Percentiles rank a stretch among this genome's conserved stretches.
Conservation (phyloP, 2,113 vertebrate genomes). For the Gallinago media region DNA sequence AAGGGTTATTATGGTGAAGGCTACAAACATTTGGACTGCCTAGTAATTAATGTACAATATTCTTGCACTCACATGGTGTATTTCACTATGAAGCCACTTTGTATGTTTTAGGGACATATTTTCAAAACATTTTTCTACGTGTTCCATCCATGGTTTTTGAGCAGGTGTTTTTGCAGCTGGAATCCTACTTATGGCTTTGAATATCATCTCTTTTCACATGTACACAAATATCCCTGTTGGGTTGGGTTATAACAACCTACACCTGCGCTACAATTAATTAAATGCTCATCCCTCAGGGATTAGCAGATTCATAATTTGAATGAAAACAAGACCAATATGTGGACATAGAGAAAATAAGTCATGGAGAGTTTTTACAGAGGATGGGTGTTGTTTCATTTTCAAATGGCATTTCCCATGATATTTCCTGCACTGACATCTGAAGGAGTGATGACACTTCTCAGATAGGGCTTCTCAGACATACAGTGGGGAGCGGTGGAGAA, state of each 20-base stretch:
- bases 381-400: neutral
- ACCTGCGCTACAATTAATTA: neutral
- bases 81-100: neutral
- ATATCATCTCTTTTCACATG: neutral
- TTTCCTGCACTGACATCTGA: fast-evolving
- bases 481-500: neutral
- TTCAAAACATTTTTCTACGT: neutral
- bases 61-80: neutral
- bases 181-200: neutral
- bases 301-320: neutral
- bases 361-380: neutral
- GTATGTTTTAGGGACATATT: neutral
- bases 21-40: neutral
- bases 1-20: neutral
- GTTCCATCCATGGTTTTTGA: neutral
- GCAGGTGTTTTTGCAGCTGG: neutral
- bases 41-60: neutral
- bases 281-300: neutral
- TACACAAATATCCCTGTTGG: neutral
- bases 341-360: neutral
- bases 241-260: neutral
- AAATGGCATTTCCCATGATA: neutral
- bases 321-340: neutral
- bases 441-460: neutral
- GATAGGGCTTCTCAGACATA: neutral